Percentiles rank a stretch among this genome's conserved stretches.
Conservation (phyloP, 2,113 vertebrate species). For the Hippotragus niger region DNA sequence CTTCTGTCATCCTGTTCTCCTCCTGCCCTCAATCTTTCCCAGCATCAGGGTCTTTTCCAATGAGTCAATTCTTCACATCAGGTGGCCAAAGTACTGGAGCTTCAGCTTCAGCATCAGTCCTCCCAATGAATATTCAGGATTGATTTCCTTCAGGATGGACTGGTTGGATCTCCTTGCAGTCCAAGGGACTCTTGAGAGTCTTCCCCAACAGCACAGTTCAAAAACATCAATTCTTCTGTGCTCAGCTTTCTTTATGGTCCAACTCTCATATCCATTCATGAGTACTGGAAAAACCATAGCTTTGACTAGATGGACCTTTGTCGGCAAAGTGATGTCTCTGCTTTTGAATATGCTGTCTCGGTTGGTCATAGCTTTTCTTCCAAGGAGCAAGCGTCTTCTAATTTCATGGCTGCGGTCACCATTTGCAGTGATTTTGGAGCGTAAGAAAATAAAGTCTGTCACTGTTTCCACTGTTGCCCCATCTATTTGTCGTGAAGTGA, state of each 20-base stretch:
- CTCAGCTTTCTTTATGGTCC: neutral
- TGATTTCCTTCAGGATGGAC: neutral
- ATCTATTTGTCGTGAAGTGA: neutral
- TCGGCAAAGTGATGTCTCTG: neutral
- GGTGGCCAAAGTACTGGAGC: neutral
- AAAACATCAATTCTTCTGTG: neutral
- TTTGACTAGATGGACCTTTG: neutral
- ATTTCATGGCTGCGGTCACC: neutral
- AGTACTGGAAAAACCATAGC: neutral
- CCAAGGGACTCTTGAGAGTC: neutral
- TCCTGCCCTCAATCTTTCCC: neutral
- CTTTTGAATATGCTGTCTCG: neutral
- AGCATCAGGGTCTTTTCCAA: rapidly evolving
- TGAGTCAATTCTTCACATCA: neutral
- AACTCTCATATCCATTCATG: neutral
- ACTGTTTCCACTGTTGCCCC: neutral
- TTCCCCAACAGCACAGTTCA: neutral
- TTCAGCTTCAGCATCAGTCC: neutral
- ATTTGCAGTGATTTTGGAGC: neutral
- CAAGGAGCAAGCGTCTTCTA: neutral
- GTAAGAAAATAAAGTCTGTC: neutral
- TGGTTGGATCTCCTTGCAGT: neutral
- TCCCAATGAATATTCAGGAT: neutral
- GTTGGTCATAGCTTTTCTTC: neutral
- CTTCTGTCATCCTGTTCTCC: neutral